Percentiles rank a stretch among this genome's conserved stretches.
Evolutionary conservation across 2,888 invertebrate species (phyloP).

Genomic region (Celastrina argiolus): DNA sequence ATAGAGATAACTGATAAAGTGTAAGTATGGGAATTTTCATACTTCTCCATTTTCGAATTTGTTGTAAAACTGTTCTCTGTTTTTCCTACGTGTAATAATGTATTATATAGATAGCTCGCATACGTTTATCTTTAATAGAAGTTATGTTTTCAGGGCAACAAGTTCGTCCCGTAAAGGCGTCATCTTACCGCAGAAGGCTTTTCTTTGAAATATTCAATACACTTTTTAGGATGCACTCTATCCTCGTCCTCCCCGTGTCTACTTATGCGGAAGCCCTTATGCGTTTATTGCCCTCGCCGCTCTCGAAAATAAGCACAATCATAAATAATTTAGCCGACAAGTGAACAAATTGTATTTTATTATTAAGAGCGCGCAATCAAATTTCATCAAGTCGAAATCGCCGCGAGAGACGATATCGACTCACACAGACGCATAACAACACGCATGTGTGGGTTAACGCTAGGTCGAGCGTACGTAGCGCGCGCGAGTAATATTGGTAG

Average conservation of each 20-base stretch:
- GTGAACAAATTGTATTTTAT: not conserved
- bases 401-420: too few relatives aligned
- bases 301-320: constrained; percentile 1
- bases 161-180: not conserved
- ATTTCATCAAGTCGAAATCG: too few relatives aligned
- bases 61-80: too few relatives aligned
- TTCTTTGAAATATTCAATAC: constrained; percentile 2
- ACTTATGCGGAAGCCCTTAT: constrained; percentile 2
- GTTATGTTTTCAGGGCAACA: not conserved
- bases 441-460: too few relatives aligned
- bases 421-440: too few relatives aligned
- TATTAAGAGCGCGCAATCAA: too few relatives aligned
- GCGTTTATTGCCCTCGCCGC: not conserved
- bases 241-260: not conserved
- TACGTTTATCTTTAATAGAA: not conserved
- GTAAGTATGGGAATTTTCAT: too few relatives aligned
- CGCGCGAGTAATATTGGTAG: too few relatives aligned
- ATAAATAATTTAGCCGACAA: not conserved
- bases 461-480: too few relatives aligned
- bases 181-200: not conserved
- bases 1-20: too few relatives aligned
- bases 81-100: too few relatives aligned
- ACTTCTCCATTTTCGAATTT: too few relatives aligned
- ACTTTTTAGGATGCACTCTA: not conserved
- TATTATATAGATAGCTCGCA: not conserved